Evolutionary conservation across 1,140 invertebrate genomes (phyloP).

Genomic region (Heliconius himera): DNA sequence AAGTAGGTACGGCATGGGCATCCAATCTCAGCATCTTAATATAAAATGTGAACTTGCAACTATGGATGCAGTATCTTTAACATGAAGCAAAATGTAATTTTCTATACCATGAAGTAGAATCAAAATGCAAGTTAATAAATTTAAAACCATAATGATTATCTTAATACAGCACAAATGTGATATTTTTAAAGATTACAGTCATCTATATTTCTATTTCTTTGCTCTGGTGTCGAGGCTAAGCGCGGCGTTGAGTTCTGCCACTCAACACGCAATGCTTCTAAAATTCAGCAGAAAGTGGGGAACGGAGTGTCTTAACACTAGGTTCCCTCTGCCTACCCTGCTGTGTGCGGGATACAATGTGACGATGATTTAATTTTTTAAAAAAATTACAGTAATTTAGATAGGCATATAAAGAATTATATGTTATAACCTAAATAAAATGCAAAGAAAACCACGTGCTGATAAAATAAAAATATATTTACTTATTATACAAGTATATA

Average conservation of each 20-base stretch:
- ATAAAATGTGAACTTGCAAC: not conserved
- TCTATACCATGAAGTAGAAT: not conserved
- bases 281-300: too few relatives aligned
- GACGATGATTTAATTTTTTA: too few relatives aligned
- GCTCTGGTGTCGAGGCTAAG: too few relatives aligned
- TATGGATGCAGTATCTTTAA: too few relatives aligned
- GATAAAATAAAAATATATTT: not conserved
- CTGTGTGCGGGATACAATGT: too few relatives aligned
- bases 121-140: not conserved
- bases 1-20: not conserved
- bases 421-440: not conserved
- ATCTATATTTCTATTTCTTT: too few relatives aligned
- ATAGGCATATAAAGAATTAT: not conserved
- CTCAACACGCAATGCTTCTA: too few relatives aligned
- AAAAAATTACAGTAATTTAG: too few relatives aligned
- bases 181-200: not conserved
- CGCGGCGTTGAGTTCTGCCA: too few relatives aligned
- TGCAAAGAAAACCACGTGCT: not conserved
- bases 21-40: not conserved
- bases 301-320: too few relatives aligned
- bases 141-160: not conserved
- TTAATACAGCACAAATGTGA: not conserved
- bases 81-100: not conserved
- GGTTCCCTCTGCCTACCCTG: too few relatives aligned
- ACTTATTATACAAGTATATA: not conserved